Evolutionary conservation across 2,888 invertebrate species (phyloP).

Genomic region (Oscheius myriophilus): DNA sequence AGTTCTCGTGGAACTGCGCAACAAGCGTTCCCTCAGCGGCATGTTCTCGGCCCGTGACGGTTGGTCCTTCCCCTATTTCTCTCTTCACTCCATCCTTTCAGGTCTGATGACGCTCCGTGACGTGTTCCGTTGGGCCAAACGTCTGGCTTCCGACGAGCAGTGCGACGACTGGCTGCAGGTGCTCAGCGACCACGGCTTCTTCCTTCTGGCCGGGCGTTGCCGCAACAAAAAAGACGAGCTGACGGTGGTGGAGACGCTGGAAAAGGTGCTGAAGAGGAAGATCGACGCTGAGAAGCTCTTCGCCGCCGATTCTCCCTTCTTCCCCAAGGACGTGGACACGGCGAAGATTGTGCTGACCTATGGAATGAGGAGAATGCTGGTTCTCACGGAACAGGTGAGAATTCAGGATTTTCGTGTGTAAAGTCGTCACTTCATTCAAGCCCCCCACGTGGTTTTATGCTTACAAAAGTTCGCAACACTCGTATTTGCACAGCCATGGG

Average conservation of each 20-base stretch:
- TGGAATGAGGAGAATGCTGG: slow-evolving; percentile 82
- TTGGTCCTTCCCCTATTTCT: neutral
- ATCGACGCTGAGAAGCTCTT: slow-evolving; percentile 55
- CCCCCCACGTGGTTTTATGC: no score
- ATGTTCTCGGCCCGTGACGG: slow-evolving; percentile 64
- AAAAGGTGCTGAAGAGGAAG: slow-evolving; percentile 75
- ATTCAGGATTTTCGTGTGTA: neutral
- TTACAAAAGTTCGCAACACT: no score
- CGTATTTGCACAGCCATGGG: no score
- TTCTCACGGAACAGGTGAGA: slow-evolving; percentile 76
- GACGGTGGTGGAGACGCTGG: slow-evolving; percentile 81
- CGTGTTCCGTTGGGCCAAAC: slow-evolving; percentile 64
- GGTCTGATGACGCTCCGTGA: slow-evolving; percentile 66
- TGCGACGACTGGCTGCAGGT: slow-evolving; percentile 49
- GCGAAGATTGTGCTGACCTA: slow-evolving; percentile 92
- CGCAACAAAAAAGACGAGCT: slow-evolving; percentile 83
- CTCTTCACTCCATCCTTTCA: neutral
- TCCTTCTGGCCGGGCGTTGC: slow-evolving; percentile 91
- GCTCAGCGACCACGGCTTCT: slow-evolving; percentile 77
- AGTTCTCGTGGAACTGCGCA: slow-evolving; percentile 57
- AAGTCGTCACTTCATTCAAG: no score
- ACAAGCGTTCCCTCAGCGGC: slow-evolving; percentile 55
- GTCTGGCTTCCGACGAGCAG: slow-evolving; percentile 50
- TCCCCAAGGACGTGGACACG: slow-evolving; percentile 73
- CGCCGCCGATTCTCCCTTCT: slow-evolving; percentile 57